phyloP scores from a whole-genome alignment of 2,797 vertebrate species.

The Sandelia bainsii region DNA sequence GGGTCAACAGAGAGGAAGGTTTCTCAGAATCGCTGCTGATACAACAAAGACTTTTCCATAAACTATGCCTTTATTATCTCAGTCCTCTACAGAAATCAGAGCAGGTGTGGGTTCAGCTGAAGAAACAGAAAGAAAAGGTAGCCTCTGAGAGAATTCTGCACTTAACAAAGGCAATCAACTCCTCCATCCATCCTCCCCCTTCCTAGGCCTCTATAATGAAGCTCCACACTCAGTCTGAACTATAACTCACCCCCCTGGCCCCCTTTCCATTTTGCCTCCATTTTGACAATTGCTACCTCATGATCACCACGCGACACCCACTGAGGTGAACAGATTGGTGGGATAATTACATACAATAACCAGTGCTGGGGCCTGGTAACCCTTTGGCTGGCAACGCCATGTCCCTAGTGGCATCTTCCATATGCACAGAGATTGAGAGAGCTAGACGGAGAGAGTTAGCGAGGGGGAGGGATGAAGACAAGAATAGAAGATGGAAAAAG shows the following conservation, averaged over 20 bases:
- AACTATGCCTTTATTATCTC: conserved; percentile 17
- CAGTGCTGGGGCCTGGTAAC: conserved; percentile 93
- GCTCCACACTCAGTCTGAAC: conserved; percentile 70
- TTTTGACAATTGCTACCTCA: conserved; percentile 93
- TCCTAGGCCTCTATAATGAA: conserved; percentile 64
- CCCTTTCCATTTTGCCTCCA: conserved; percentile 69
- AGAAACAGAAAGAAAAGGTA: conserved; percentile 45
- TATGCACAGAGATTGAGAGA: conserved; percentile 85
- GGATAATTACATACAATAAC: conserved; percentile 99
- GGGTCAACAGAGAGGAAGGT: background rate
- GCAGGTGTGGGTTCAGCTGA: background rate
- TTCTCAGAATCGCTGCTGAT: background rate
- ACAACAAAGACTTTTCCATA: background rate
- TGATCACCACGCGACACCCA: conserved; percentile 93
- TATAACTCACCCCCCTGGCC: conserved; percentile 59
- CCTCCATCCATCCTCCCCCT: conserved; percentile 45
- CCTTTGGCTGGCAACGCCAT: conserved; percentile 91
- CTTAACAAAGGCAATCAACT: conserved; percentile 75
- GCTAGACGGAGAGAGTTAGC: background rate
- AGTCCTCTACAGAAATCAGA: conserved; percentile 23
- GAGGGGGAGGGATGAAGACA: background rate
- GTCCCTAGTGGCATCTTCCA: conserved; percentile 93
- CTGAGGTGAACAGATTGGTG: conserved; percentile 99
- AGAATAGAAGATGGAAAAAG: background rate
- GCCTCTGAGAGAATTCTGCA: conserved; percentile 55